phyloP scores from a whole-genome alignment of 2,797 vertebrate species.

The Coendou prehensilis region DNA sequence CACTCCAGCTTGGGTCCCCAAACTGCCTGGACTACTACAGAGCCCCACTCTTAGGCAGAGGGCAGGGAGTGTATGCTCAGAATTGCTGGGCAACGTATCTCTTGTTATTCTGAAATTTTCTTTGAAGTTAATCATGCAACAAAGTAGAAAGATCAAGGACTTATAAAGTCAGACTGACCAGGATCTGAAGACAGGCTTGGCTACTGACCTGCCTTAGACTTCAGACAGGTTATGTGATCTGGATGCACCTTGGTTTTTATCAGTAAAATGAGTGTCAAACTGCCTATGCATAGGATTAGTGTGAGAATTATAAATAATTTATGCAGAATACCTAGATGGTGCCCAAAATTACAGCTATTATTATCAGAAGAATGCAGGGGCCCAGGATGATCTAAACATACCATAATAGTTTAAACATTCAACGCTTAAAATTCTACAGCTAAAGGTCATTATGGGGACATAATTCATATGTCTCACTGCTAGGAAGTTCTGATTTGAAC shows the following conservation, averaged over 20 bases:
- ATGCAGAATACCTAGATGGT: neutral
- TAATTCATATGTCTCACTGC: neutral
- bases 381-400: neutral
- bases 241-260: neutral
- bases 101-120: neutral
- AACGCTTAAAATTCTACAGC: neutral
- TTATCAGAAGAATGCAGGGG: neutral
- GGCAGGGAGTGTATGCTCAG: neutral
- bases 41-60: neutral
- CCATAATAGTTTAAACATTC: neutral
- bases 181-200: neutral
- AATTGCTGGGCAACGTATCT: neutral
- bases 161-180: neutral
- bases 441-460: neutral
- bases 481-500: neutral
- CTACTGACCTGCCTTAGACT: fast-evolving
- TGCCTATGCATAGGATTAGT: no score
- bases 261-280: neutral
- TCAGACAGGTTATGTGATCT: neutral
- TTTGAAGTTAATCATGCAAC: neutral
- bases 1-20: neutral
- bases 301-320: neutral
- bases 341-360: neutral
- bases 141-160: neutral
- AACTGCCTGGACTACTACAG: neutral